phyloP scores from a whole-genome alignment of 2,797 vertebrate species.

The Calcarius lapponicus region DNA sequence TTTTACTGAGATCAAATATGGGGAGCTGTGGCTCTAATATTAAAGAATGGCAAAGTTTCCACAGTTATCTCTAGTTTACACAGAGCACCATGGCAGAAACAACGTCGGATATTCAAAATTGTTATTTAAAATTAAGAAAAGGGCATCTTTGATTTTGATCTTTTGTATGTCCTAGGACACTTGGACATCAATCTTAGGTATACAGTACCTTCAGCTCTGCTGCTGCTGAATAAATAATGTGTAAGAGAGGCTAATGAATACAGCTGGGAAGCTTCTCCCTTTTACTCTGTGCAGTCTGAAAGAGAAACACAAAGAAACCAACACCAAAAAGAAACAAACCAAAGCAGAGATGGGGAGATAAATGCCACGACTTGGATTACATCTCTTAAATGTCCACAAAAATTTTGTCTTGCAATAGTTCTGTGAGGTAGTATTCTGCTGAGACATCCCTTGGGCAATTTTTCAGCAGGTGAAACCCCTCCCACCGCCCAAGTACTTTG shows the following conservation, averaged over 20 bases:
- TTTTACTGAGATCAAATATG: neutral
- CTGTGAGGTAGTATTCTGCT: fast-evolving
- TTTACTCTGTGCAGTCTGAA: neutral
- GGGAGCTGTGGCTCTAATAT: neutral
- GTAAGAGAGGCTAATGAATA: neutral
- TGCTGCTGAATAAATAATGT: neutral
- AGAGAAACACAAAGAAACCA: neutral
- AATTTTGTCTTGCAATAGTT: neutral
- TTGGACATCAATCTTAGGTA: neutral
- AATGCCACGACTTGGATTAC: neutral
- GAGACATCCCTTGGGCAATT: neutral
- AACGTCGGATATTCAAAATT: neutral
- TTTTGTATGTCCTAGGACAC: neutral
- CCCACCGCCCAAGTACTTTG: neutral
- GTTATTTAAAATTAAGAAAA: neutral
- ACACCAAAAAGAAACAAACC: neutral
- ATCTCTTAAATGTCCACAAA: neutral
- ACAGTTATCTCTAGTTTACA: neutral
- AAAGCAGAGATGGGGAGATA: neutral
- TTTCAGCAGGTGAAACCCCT: neutral
- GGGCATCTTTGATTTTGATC: neutral
- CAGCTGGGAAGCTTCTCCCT: neutral
- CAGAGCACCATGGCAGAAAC: neutral
- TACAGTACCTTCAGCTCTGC: neutral
- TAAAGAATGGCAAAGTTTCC: neutral